A percentile compares a stretch with the other conserved stretches of the same genome.
Evolutionary conservation across 2,797 vertebrate species (phyloP).

Genomic region (Taenioides sp.): DNA sequence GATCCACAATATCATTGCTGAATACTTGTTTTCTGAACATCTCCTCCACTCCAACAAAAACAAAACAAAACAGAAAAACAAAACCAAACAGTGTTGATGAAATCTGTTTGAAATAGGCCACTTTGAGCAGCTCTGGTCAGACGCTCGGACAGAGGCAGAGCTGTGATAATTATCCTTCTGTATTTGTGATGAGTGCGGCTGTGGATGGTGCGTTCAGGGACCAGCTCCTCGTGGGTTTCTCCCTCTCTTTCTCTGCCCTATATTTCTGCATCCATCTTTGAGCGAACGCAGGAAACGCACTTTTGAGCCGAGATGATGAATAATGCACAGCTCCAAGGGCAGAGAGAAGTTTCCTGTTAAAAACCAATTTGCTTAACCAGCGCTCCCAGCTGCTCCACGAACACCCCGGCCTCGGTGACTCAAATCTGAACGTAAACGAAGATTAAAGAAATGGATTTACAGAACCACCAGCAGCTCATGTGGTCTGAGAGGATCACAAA

Average conservation of each 20-base stretch:
- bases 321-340: slow-evolving; percentile 76
- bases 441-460: neutral
- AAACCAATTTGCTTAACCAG: slow-evolving; percentile 86
- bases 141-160: slow-evolving; percentile 50
- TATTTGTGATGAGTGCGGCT: slow-evolving; percentile 13
- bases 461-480: neutral
- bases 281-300: slow-evolving; percentile 67
- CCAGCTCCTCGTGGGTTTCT: slow-evolving; percentile 54
- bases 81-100: neutral
- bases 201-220: slow-evolving; percentile 51
- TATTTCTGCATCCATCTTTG: slow-evolving; percentile 62
- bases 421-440: slow-evolving; percentile 41
- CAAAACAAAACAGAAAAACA: neutral
- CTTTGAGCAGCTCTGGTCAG: slow-evolving; percentile 53
- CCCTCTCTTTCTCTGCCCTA: slow-evolving; percentile 67
- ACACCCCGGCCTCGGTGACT: slow-evolving; percentile 54
- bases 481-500: neutral
- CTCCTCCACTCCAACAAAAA: slow-evolving; percentile 3
- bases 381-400: slow-evolving; percentile 78
- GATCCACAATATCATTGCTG: no score
- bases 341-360: slow-evolving; percentile 80
- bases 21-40: neutral
- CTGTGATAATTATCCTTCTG: slow-evolving; percentile 37
- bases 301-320: slow-evolving; percentile 80
- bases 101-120: slow-evolving; percentile 50